These are phyloP conservation scores for Hestina assimilis DNA, from an alignment of 1,140 invertebrate species.

Conservation along the genomic window DNA sequence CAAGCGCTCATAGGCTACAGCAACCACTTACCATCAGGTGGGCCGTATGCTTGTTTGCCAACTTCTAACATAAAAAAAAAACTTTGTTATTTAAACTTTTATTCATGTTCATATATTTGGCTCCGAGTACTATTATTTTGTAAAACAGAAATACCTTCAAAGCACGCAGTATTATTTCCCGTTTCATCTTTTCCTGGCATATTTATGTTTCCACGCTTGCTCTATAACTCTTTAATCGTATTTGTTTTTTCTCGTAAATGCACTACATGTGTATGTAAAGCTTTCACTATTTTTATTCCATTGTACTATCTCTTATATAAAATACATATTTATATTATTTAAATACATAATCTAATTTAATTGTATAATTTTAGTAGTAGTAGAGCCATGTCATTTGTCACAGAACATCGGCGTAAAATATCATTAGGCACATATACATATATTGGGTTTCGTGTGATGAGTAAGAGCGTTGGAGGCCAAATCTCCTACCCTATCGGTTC, in stretches of 20 bases:
- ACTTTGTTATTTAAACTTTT: neutral
- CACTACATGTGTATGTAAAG: slow-evolving; percentile 1
- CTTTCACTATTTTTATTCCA: neutral
- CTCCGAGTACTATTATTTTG: neutral
- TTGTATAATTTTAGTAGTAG: no score
- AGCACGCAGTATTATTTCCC: slow-evolving; percentile 10
- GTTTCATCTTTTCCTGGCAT: slow-evolving; percentile 19
- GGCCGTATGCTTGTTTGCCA: no score
- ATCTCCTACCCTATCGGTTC: no score
- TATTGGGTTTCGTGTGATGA: no score
- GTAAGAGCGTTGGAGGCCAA: no score
- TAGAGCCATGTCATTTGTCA: no score
- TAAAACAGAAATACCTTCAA: neutral
- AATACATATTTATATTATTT: neutral
- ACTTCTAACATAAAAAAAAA: no score
- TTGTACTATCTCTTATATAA: neutral
- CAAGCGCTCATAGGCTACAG: no score
- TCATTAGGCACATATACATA: no score
- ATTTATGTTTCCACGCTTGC: slow-evolving; percentile 28
- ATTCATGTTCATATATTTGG: neutral
- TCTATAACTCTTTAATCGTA: slow-evolving; percentile 26
- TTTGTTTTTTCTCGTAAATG: slow-evolving; percentile 16
- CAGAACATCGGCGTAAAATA: no score
- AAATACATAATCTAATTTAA: no score
- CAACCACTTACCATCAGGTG: no score